Percentiles rank a stretch among this genome's conserved stretches.
phyloP scores from a whole-genome alignment of 2,113 vertebrate genomes.

The Notothenia rossii region DNA sequence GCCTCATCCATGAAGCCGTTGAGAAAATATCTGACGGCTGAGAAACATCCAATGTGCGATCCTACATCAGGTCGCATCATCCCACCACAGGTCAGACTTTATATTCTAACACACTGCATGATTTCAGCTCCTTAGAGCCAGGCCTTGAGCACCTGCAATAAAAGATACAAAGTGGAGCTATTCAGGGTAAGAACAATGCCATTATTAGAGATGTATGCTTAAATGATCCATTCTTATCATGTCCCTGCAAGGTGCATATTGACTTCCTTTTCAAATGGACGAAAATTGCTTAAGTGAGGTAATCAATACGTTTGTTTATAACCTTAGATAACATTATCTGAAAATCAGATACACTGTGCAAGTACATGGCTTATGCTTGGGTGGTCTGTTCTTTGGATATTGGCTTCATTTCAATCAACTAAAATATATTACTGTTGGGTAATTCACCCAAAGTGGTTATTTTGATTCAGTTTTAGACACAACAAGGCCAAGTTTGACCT shows the following conservation, averaged over 20 bases:
- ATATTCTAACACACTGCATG: conserved; percentile 7
- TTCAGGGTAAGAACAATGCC: conserved; percentile 30
- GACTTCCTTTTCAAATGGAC: conserved; percentile 52
- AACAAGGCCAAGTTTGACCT: background rate
- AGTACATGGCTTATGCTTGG: conserved; percentile 23
- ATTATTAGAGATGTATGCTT: conserved; percentile 49
- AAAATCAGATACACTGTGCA: conserved; percentile 49
- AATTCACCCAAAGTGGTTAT: background rate
- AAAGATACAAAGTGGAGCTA: conserved; percentile 34
- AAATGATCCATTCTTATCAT: conserved; percentile 60
- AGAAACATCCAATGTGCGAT: background rate
- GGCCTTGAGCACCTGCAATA: conserved; percentile 20
- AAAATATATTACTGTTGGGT: background rate
- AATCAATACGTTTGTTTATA: conserved; percentile 74
- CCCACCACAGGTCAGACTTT: conserved; percentile 20
- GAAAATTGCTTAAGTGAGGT: conserved; percentile 57
- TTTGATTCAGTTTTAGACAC: background rate
- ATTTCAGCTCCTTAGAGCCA: conserved; percentile 13
- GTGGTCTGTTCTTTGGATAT: conserved; percentile 15
- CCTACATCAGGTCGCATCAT: conserved; percentile 10
- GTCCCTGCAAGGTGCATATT: conserved; percentile 71
- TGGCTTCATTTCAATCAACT: conserved; percentile 22
- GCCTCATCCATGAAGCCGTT: background rate
- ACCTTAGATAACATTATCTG: conserved; percentile 48
- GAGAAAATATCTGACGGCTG: conserved; percentile 2